Base-by-base conservation (phyloP, 1,140 invertebrate genomes). In the Ericerus pela region DNA sequence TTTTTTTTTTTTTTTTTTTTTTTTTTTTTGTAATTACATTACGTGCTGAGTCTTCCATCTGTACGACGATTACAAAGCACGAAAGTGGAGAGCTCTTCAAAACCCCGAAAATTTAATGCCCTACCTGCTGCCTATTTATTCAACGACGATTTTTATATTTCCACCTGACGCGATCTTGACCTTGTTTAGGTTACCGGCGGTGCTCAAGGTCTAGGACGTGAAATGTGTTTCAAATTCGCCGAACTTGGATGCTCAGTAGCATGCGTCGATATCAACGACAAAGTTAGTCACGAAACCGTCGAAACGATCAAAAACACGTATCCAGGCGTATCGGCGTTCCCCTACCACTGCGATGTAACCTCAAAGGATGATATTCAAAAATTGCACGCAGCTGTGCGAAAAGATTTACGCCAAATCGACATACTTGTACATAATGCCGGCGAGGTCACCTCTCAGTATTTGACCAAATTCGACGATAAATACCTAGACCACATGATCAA, bases 181-280 rank as follows among this genome's bases (percentile, higher is more conserved):
- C n/a, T n/a, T n/a, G n/a, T 68, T 31, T 63, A 82, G 79, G 72
- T 84, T 12, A 76, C 83, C 53, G 83, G 82, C 27, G 76, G 79
- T 51, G 81, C 79, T 28, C 69, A 79, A 64, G 83, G 82, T 14
- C 72, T 85, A 36, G 83, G 83, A 1, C 70, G 73, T 62, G 79
- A 82, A 66, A 69, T 84, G 51, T 77, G 79, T 0, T 68, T 79
- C 56, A 74, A 79, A 62, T 68, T 85, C 43, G 73, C 78, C 12
- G 69, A 72, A 26, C 66, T 78, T 26, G 80, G 80, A 41, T 78
- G 77, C 4, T 72, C 62, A 56, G 75, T 85, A 18, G 72, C 82
- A 26, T 80, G 81, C 60, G 73, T 82, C 24, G 83, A 85, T 64
- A 72, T 79, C 22, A 76, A 81, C 63, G 62, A 65, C 36, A 62